Percentiles rank a stretch among this genome's conserved stretches.
phyloP scores from a whole-genome alignment of 2,797 vertebrate species.

The Falco rusticolus region DNA sequence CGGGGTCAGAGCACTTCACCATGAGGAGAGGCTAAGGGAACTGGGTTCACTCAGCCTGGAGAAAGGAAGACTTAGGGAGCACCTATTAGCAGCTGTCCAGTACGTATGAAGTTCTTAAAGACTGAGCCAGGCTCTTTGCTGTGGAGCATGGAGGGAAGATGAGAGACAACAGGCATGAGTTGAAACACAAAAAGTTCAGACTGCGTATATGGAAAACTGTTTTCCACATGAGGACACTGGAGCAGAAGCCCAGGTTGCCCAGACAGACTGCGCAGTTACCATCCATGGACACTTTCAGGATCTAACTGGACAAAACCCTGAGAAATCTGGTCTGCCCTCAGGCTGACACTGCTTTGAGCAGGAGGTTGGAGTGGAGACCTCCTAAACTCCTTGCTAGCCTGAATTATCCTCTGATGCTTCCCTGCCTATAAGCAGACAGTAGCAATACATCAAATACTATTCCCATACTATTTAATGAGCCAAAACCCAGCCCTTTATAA shows the following conservation, averaged over 20 bases:
- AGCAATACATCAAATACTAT: background rate
- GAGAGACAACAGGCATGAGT: background rate
- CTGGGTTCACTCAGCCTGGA: background rate
- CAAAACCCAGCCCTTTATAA: background rate
- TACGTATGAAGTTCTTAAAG: background rate
- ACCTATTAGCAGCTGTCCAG: background rate
- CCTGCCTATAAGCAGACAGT: background rate
- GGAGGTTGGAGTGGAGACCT: background rate
- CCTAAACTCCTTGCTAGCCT: background rate
- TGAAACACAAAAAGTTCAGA: background rate
- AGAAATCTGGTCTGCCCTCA: background rate
- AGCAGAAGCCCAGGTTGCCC: background rate
- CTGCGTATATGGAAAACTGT: background rate
- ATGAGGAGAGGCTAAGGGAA: background rate
- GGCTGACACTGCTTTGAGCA: background rate
- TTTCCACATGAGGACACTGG: background rate
- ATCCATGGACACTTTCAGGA: background rate
- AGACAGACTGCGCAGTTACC: background rate
- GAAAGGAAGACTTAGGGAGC: background rate
- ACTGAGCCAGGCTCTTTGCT: background rate
- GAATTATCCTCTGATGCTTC: background rate
- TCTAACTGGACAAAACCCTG: background rate
- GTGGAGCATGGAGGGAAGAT: background rate
- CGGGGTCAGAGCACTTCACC: background rate
- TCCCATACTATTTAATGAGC: background rate